Conservation (phyloP, 2,888 invertebrate genomes). For the Ectemnius cavifrons region DNA sequence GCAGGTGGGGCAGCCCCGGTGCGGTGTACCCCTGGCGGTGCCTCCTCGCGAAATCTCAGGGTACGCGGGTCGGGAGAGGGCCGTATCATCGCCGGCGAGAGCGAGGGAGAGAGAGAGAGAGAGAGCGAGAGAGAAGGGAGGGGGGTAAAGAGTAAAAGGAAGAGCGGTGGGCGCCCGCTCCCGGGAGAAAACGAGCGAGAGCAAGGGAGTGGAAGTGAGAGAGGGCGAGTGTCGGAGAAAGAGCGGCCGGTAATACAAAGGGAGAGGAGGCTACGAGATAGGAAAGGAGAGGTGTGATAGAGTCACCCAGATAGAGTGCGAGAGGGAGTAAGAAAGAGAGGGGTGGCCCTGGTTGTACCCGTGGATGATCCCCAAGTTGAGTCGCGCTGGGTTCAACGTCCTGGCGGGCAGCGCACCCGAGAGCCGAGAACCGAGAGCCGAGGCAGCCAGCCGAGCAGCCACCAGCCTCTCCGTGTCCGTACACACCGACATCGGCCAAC, state of each 20-base stretch:
- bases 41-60: conserved; percentile 43
- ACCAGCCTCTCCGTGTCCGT: conserved; percentile 58
- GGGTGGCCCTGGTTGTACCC: conserved; percentile 53
- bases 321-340: conserved; percentile 22
- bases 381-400: conserved; percentile 78
- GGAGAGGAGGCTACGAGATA: not conserved
- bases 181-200: not conserved
- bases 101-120: conserved; percentile 5
- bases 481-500: conserved; percentile 40
- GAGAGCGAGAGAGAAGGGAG: conserved; percentile 3
- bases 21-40: conserved; percentile 32
- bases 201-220: not conserved
- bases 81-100: not conserved
- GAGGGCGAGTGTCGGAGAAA: not conserved
- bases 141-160: conserved; percentile 5
- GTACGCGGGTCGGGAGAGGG: conserved; percentile 8
- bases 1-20: conserved; percentile 21
- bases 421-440: conserved; percentile 62
- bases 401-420: conserved; percentile 78
- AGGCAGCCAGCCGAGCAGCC: conserved; percentile 63
- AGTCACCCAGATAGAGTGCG: not conserved
- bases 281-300: conserved; percentile 22
- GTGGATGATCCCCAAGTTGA: conserved; percentile 75
- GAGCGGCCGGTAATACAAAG: not conserved
- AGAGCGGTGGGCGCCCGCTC: conserved; percentile 13